phyloP scores from a whole-genome alignment of 2,113 vertebrate genomes.

The Laterallus jamaicensis region DNA sequence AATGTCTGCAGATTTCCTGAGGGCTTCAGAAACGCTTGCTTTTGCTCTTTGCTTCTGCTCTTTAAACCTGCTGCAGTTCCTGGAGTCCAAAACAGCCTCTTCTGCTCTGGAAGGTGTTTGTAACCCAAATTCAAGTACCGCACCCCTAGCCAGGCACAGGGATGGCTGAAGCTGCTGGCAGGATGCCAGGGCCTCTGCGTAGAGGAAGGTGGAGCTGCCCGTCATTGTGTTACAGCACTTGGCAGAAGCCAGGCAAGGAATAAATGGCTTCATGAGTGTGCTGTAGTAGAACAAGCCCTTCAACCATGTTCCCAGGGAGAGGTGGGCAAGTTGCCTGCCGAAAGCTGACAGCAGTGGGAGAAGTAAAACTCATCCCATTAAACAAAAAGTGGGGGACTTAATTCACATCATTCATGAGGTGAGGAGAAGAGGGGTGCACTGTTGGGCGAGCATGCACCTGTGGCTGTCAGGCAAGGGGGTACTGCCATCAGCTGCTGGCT shows the following conservation, averaged over 20 bases:
- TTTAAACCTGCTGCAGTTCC: background rate
- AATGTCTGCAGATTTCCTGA: background rate
- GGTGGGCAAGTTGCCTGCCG: background rate
- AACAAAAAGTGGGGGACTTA: background rate
- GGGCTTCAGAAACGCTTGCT: background rate
- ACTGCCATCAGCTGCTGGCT: background rate
- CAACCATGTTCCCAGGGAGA: background rate
- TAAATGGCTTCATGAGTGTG: background rate
- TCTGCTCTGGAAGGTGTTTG: conserved; percentile 1
- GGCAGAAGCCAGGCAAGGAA: background rate
- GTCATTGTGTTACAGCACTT: background rate
- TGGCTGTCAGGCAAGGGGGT: background rate
- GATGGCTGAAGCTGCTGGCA: background rate
- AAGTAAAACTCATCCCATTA: background rate
- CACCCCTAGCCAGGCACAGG: background rate
- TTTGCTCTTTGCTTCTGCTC: background rate
- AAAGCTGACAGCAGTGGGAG: background rate
- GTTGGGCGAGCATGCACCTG: background rate
- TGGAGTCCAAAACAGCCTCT: background rate
- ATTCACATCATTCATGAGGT: background rate
- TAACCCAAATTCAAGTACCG: background rate
- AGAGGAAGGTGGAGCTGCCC: background rate
- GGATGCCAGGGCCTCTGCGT: background rate
- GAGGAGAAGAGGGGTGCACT: background rate
- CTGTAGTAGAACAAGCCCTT: background rate